Percentiles rank a stretch among this genome's conserved stretches.
phyloP scores from a whole-genome alignment of 35 echinoderm and acorn worm genomes.

The Heliocidaris tuberculata region DNA sequence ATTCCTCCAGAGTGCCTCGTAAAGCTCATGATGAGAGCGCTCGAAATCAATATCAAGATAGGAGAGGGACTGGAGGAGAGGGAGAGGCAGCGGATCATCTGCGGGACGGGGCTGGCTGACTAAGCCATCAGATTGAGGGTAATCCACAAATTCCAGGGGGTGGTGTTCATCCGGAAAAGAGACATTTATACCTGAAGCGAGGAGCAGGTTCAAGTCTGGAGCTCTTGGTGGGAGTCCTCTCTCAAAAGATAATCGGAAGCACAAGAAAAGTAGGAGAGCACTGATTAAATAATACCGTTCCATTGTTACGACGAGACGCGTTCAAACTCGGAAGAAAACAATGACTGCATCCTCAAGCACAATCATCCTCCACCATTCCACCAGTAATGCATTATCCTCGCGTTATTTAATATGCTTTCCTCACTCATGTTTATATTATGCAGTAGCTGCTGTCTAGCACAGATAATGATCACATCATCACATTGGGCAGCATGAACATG shows the following conservation, averaged over 20 bases:
- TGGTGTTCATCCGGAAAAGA: neutral
- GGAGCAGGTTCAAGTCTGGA: neutral
- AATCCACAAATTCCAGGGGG: conserved; percentile 10
- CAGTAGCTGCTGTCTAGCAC: neutral
- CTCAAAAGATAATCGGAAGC: neutral
- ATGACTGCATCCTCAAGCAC: neutral
- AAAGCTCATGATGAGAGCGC: conserved; percentile 20
- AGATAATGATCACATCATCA: neutral
- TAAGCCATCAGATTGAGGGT: conserved; percentile 26
- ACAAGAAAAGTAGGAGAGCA: neutral
- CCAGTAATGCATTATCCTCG: neutral
- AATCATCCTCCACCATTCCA: neutral
- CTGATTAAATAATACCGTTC: neutral
- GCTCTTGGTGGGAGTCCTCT: neutral
- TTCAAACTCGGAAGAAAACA: neutral
- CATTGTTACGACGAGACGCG: neutral
- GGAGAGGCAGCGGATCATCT: neutral
- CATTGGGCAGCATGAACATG: neutral
- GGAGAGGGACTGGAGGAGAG: neutral
- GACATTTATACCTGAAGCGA: neutral
- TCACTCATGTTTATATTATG: neutral
- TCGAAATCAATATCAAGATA: neutral
- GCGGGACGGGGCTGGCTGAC: neutral
- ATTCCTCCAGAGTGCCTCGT: conserved; percentile 51
- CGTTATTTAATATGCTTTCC: neutral